Conservation (phyloP, 2,113 vertebrate species). For the Neomonachus schauinslandi region DNA sequence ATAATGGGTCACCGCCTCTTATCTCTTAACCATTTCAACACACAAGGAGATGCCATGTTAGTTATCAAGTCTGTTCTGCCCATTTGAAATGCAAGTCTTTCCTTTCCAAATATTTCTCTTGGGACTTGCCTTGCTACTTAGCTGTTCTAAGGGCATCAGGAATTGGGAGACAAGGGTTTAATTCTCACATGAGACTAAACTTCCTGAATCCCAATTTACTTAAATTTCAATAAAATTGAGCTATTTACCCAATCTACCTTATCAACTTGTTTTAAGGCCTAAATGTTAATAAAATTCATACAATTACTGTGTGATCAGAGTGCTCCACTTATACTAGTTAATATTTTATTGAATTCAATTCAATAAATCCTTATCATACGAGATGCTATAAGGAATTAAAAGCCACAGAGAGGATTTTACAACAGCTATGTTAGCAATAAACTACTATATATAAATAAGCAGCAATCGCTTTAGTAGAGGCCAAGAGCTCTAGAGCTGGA, state of each 20-base stretch:
- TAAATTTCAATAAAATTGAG: constrained; percentile 21
- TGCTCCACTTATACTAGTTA: background rate
- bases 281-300: background rate
- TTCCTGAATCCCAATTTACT: background rate
- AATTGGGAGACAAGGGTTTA: background rate
- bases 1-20: background rate
- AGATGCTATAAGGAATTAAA: constrained; percentile 13
- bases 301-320: background rate
- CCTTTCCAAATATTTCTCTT: background rate
- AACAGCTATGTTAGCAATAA: background rate
- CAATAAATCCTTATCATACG: background rate
- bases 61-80: background rate
- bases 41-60: background rate
- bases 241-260: background rate
- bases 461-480: background rate
- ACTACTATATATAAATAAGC: background rate
- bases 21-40: background rate
- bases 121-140: background rate
- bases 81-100: background rate
- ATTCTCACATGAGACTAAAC: constrained; percentile 14
- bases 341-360: constrained; percentile 31
- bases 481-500: background rate
- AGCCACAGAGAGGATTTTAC: constrained; percentile 13
- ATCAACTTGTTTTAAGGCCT: background rate
- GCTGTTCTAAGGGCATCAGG: background rate